A percentile compares a stretch with the other conserved stretches of the same genome.
phyloP scores from a whole-genome alignment of 2,888 invertebrate species.

The Nomada flava region DNA sequence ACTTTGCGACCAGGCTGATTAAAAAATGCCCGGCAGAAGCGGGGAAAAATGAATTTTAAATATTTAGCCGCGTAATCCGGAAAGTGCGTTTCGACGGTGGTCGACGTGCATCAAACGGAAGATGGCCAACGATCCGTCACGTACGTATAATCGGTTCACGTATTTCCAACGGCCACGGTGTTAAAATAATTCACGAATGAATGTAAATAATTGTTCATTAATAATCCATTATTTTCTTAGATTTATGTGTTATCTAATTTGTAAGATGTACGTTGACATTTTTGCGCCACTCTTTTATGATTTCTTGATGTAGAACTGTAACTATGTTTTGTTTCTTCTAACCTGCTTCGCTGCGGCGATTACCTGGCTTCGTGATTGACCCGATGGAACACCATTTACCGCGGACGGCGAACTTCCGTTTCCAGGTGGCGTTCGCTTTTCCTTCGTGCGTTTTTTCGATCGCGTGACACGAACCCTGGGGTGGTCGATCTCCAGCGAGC shows the following conservation, averaged over 20 bases:
- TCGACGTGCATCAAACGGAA: too few relatives aligned
- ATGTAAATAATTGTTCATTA: not conserved
- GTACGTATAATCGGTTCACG: too few relatives aligned
- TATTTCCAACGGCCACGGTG: too few relatives aligned
- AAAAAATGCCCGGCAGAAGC: too few relatives aligned
- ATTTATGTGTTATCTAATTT: too few relatives aligned
- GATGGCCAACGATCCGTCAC: too few relatives aligned
- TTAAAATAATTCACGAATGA: too few relatives aligned
- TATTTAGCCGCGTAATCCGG: too few relatives aligned
- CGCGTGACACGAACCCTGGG: not conserved
- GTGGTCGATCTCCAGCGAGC: constrained; percentile 19
- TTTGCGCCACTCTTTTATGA: constrained; percentile 3
- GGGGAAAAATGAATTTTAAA: too few relatives aligned
- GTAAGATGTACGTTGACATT: too few relatives aligned
- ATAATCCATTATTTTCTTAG: constrained; percentile 10
- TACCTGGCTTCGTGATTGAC: constrained; percentile 25
- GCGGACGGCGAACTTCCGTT: constrained; percentile 7
- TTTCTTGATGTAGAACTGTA: not conserved
- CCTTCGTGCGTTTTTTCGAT: not conserved
- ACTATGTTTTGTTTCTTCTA: constrained; percentile 29
- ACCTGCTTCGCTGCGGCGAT: constrained; percentile 55
- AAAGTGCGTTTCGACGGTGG: too few relatives aligned
- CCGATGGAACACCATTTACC: constrained; percentile 25
- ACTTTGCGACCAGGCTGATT: too few relatives aligned
- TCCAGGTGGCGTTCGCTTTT: constrained; percentile 4